phyloP scores from a whole-genome alignment of 2,888 invertebrate species.

The Boloria selene region DNA sequence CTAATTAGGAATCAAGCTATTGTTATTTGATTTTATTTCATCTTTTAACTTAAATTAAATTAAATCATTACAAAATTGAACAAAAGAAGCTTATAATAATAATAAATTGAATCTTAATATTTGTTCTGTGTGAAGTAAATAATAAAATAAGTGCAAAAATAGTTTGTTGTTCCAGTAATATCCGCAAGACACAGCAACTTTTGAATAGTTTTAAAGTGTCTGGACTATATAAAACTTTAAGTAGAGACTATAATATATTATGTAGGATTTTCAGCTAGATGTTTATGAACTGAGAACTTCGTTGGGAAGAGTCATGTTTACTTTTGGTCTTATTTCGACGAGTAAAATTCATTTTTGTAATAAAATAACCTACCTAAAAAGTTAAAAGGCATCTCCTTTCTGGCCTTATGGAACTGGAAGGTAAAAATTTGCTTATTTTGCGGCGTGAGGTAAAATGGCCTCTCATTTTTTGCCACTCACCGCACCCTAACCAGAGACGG shows the following conservation, averaged over 20 bases:
- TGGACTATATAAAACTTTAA: neutral
- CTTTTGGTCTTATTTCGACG: slow-evolving; percentile 42
- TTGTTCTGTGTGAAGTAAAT: no score
- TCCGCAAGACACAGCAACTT: neutral
- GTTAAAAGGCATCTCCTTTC: slow-evolving; percentile 46
- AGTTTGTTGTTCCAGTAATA: no score
- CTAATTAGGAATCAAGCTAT: neutral
- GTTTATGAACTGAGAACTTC: slow-evolving; percentile 28
- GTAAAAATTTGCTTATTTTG: slow-evolving; percentile 50
- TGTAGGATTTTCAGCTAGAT: slow-evolving; percentile 34
- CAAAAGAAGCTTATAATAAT: no score
- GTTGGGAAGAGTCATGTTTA: slow-evolving; percentile 40
- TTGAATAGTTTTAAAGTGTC: neutral
- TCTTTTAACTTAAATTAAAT: neutral
- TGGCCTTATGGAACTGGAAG: slow-evolving; percentile 44
- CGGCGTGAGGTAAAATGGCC: slow-evolving; percentile 45
- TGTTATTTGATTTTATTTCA: neutral
- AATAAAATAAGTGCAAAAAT: no score
- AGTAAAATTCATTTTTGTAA: slow-evolving; percentile 46
- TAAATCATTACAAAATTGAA: neutral
- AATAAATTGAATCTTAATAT: no score
- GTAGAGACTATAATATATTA: neutral
- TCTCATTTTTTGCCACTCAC: slow-evolving; percentile 46
- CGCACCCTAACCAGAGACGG: slow-evolving; percentile 39
- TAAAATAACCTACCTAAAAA: slow-evolving; percentile 48